Conservation (phyloP, 2,113 vertebrate genomes). For the Gymnarchus niloticus region DNA sequence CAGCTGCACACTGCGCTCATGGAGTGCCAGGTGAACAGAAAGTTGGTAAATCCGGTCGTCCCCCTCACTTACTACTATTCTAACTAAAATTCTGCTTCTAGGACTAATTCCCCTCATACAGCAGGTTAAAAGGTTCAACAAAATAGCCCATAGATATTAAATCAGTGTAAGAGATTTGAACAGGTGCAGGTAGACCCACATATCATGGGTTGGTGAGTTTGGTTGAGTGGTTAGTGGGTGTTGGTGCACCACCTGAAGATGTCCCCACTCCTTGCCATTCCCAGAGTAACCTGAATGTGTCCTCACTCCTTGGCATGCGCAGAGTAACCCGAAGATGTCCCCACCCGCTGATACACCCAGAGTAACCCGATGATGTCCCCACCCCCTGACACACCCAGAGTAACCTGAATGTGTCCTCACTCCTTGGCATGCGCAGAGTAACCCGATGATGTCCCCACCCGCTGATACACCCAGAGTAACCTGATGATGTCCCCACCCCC, state of each 20-base stretch:
- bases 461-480: too few relatives aligned
- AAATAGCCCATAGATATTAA: neutral
- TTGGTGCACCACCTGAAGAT: too few relatives aligned
- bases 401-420: neutral
- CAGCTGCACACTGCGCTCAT: conserved; percentile 66
- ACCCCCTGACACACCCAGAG: neutral
- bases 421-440: too few relatives aligned
- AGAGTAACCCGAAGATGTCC: too few relatives aligned
- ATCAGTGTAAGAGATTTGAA: neutral
- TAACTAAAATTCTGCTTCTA: neutral
- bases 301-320: too few relatives aligned
- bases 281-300: neutral
- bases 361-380: too few relatives aligned
- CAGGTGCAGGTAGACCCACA: neutral
- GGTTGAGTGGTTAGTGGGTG: neutral
- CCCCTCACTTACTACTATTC: neutral
- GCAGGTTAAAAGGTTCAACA: neutral
- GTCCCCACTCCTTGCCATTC: neutral
- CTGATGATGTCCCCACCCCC: neutral
- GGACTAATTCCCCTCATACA: neutral
- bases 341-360: too few relatives aligned
- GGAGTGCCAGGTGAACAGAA: conserved; percentile 72
- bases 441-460: too few relatives aligned
- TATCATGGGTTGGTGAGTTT: neutral
- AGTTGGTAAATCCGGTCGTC: neutral